phyloP scores from a whole-genome alignment of 2,797 vertebrate genomes.

The Peromyscus aztecus region DNA sequence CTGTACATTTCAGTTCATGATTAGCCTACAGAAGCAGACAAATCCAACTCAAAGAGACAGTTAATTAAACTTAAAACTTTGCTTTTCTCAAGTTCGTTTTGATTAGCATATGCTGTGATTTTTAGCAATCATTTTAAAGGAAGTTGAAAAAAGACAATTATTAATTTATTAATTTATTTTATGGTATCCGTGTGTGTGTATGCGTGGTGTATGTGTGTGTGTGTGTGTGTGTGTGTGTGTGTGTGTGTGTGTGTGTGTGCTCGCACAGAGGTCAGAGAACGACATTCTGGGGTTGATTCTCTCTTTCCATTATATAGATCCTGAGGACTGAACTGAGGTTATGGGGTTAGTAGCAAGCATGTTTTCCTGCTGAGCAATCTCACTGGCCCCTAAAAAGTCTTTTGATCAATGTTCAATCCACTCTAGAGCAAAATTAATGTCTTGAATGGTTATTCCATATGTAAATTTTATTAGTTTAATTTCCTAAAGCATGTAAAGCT shows the following conservation, averaged over 20 bases:
- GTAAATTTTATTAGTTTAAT: constrained; percentile 47
- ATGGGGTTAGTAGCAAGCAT: not conserved
- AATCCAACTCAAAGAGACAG: not conserved
- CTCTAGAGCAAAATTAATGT: not conserved
- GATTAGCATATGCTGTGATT: not conserved
- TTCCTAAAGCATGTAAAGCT: constrained; percentile 38
- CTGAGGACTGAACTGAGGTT: not conserved
- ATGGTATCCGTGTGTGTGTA: not conserved
- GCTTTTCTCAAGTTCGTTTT: not conserved
- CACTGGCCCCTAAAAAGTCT: not conserved
- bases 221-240: not conserved
- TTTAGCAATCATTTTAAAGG: constrained; percentile 45
- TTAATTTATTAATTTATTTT: not conserved
- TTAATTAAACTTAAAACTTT: not conserved
- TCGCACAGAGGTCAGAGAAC: not conserved
- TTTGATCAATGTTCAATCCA: constrained; percentile 4
- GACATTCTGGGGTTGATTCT: not conserved
- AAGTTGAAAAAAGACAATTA: not conserved
- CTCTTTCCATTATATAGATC: not conserved
- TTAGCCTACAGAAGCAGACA: not conserved
- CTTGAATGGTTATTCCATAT: constrained; percentile 11
- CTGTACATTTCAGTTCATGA: not conserved
- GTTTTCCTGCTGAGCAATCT: not conserved
- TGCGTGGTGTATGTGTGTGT: not conserved
- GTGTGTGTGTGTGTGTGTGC: not conserved